phyloP scores from a whole-genome alignment of 2,113 vertebrate species.

The Gulo gulo region DNA sequence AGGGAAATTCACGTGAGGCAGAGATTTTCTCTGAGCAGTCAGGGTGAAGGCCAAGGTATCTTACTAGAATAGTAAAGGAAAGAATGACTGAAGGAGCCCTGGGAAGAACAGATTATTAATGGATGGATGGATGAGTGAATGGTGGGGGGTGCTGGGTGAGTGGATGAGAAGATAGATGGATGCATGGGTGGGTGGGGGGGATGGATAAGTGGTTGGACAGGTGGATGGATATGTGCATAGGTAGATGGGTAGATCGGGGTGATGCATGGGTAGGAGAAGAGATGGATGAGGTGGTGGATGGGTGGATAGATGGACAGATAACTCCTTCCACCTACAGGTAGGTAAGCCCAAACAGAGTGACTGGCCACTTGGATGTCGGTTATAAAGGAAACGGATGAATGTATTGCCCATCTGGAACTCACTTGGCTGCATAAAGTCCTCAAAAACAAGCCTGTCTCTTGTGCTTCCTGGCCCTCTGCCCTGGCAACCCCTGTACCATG shows the following conservation, averaged over 20 bases:
- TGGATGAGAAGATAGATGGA: neutral
- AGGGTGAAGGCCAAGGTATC: neutral
- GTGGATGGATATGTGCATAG: neutral
- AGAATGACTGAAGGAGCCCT: neutral
- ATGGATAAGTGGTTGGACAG: neutral
- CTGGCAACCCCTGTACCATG: neutral
- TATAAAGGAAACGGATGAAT: neutral
- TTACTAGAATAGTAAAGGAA: neutral
- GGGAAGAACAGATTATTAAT: neutral
- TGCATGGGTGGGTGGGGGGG: too few relatives aligned
- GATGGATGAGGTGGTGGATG: neutral
- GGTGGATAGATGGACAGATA: neutral
- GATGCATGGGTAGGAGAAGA: neutral
- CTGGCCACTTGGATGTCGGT: neutral
- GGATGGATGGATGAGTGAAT: neutral
- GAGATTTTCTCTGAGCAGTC: neutral
- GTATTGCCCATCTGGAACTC: neutral
- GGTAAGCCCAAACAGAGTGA: neutral
- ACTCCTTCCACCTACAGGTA: neutral
- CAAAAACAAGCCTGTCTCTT: conserved; percentile 10
- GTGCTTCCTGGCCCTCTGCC: conserved; percentile 31
- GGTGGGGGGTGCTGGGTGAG: neutral
- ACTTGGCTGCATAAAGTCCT: neutral
- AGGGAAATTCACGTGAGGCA: neutral
- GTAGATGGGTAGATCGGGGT: neutral